Conservation (phyloP, 2,797 vertebrate species). For the Sciaenops ocellatus region DNA sequence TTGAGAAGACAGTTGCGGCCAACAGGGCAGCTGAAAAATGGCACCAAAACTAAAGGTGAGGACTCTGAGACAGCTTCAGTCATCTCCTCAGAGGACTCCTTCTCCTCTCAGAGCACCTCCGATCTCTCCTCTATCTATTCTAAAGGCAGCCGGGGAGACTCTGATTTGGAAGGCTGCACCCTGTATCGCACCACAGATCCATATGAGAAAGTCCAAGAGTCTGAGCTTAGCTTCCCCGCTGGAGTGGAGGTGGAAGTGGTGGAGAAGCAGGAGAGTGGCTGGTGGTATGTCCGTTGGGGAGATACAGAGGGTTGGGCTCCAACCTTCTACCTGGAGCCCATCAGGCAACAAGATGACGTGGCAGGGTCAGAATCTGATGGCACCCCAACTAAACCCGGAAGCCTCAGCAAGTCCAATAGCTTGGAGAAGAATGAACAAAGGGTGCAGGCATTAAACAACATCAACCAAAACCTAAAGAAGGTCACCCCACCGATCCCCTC, state of each 20-base stretch:
- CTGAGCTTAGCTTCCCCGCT: constrained; percentile 95
- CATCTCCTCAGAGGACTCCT: constrained; percentile 90
- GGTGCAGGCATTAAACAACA: constrained; percentile 95
- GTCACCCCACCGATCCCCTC: constrained; percentile 95
- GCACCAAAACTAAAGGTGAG: constrained; percentile 90
- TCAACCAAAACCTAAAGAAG: constrained; percentile 92
- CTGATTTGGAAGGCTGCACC: constrained; percentile 85
- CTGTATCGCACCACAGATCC: constrained; percentile 92
- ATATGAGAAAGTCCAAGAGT: constrained; percentile 95
- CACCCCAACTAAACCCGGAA: constrained; percentile 85
- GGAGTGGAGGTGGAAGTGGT: constrained; percentile 95
- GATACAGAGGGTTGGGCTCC: constrained; percentile 97
- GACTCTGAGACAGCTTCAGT: constrained; percentile 93
- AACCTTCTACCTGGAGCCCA: constrained; percentile 92
- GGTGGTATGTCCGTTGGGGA: constrained; percentile 96
- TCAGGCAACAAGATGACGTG: constrained; percentile 86
- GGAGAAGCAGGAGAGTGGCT: constrained; percentile 96
- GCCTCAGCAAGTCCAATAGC: constrained; percentile 96
- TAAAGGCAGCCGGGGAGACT: constrained; percentile 89
- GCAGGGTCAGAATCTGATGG: constrained; percentile 86
- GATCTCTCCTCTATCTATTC: constrained; percentile 90
- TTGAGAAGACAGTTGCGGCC: constrained; percentile 95
- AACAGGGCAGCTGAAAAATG: constrained; percentile 93
- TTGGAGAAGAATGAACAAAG: constrained; percentile 97
- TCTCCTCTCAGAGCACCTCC: constrained; percentile 91